phyloP scores from a whole-genome alignment of 2,888 invertebrate species.

The Hypselothyrea guttata region DNA sequence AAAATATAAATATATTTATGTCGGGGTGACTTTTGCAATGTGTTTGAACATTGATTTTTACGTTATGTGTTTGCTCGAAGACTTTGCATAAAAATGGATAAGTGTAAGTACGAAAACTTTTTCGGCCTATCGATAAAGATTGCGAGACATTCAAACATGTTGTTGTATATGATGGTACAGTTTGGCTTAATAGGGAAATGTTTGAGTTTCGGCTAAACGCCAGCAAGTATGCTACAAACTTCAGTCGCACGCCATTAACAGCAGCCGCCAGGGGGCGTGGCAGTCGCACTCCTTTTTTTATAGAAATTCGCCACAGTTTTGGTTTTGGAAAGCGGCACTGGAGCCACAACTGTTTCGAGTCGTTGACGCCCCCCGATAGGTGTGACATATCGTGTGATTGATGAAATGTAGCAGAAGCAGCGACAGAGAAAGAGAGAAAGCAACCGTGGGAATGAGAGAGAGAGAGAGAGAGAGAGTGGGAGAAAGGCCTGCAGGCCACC shows the following conservation, averaged over 20 bases:
- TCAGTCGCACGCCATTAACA: constrained; percentile 52
- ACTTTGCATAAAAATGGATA: constrained; percentile 71
- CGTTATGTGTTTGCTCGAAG: constrained; percentile 59
- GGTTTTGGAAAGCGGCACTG: constrained; percentile 5
- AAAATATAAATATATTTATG: neutral
- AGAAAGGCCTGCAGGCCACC: constrained; percentile 43
- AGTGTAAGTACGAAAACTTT: constrained; percentile 28
- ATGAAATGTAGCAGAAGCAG: constrained; percentile 66
- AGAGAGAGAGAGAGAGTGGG: neutral
- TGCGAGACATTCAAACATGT: constrained; percentile 3
- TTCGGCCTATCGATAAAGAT: constrained; percentile 29
- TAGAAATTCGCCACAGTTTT: constrained; percentile 55
- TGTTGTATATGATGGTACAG: constrained; percentile 13
- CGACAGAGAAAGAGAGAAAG: constrained; percentile 19
- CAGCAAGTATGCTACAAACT: constrained; percentile 56
- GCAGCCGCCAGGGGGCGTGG: constrained; percentile 63
- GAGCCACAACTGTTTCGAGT: constrained; percentile 54
- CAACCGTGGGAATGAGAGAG: neutral
- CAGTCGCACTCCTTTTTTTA: constrained; percentile 55
- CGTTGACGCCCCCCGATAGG: constrained; percentile 67
- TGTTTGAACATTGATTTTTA: constrained; percentile 60
- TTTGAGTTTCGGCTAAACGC: constrained; percentile 46
- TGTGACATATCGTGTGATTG: constrained; percentile 80
- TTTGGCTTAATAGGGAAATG: constrained; percentile 14
- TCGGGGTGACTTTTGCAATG: constrained; percentile 42